Conservation (phyloP, 2,888 invertebrate genomes). For the Tiliacea aurago region DNA sequence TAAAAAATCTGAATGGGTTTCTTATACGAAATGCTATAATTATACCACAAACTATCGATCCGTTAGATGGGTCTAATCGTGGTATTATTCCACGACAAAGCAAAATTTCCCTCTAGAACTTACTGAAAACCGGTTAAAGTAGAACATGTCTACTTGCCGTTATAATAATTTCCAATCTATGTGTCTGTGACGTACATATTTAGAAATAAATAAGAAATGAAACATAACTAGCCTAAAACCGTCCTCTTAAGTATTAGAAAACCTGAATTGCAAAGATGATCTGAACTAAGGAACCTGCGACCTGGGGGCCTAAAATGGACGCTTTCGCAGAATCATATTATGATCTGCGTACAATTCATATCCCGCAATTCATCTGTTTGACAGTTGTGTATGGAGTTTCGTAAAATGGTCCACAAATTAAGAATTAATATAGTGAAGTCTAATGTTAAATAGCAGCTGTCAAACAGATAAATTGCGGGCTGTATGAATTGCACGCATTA, state of each 20-base stretch:
- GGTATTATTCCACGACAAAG: constrained; percentile 34
- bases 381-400: too few species aligned
- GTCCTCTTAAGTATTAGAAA: not conserved
- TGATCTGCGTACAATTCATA: too few species aligned
- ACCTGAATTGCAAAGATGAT: not conserved
- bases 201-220: not conserved
- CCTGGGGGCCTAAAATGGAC: too few species aligned
- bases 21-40: not conserved
- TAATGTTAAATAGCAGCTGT: too few species aligned
- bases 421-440: too few species aligned
- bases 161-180: constrained; percentile 2
- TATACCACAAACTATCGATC: not conserved
- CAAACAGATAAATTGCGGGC: too few species aligned
- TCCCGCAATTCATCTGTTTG: too few species aligned
- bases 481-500: too few species aligned
- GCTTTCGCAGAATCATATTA: too few species aligned
- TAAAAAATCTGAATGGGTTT: constrained; percentile 9
- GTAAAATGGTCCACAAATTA: too few species aligned
- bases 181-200: not conserved
- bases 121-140: constrained; percentile 34
- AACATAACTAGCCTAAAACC: not conserved
- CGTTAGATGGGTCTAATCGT: not conserved
- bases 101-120: constrained; percentile 2
- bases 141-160: constrained; percentile 10
- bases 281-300: not conserved